Evolutionary conservation across 2,888 invertebrate species (phyloP).

Genomic region (Pyrochroa serraticornis): DNA sequence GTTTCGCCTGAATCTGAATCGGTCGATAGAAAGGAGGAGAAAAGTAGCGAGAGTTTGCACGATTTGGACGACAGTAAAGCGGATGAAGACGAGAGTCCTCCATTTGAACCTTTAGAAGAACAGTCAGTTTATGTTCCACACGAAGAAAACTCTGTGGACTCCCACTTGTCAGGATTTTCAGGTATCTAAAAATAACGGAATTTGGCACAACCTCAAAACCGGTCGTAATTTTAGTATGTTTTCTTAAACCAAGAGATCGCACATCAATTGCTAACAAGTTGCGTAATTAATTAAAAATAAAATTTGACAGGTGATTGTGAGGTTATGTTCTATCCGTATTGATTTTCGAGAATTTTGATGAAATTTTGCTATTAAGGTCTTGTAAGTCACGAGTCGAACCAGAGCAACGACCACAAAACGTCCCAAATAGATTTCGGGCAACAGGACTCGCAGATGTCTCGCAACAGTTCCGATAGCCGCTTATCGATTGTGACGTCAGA

Average conservation of each 20-base stretch:
- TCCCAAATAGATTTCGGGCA: conserved; percentile 54
- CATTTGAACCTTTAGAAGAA: conserved; percentile 68
- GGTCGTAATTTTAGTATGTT: too few species aligned
- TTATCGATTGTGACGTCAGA: conserved; percentile 63
- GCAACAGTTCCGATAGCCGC: conserved; percentile 67
- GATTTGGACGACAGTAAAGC: conserved; percentile 60
- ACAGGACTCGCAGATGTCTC: conserved; percentile 68
- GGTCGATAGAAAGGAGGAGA: conserved; percentile 52
- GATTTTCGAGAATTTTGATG: neutral
- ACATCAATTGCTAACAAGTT: neutral
- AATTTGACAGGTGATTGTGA: neutral
- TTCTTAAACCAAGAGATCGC: too few species aligned
- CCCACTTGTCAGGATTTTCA: conserved; percentile 65
- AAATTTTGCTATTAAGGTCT: conserved; percentile 50
- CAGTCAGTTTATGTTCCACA: conserved; percentile 48
- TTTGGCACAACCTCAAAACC: neutral
- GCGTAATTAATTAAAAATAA: neutral
- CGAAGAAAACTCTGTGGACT: conserved; percentile 64
- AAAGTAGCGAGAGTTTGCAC: conserved; percentile 36
- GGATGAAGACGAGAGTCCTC: conserved; percentile 70
- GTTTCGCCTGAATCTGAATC: conserved; percentile 78
- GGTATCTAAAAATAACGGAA: conserved; percentile 33
- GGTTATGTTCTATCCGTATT: neutral
- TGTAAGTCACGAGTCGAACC: conserved; percentile 61
- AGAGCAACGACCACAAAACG: conserved; percentile 40